Base-by-base conservation (phyloP, 2,797 vertebrate genomes). In the Pitangus sulphuratus region DNA sequence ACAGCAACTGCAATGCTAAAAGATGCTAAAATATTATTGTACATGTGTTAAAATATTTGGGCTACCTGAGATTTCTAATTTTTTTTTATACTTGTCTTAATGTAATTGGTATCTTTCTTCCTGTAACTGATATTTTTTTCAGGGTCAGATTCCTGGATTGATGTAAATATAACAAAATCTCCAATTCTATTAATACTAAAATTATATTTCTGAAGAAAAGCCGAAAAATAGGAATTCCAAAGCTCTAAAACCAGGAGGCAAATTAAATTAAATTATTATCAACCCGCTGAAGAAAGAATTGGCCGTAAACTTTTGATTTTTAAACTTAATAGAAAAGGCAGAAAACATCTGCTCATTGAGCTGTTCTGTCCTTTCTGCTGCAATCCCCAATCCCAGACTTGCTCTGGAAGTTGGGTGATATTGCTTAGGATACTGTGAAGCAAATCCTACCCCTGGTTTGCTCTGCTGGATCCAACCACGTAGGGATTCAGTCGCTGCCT, bases 401-500 rank as follows among this genome's bases (percentile, higher is more conserved):
- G 7, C 15, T 7, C 15, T 54, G 58, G 76, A 12, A 54, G 51
- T 14, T 4, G 13, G 13, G 44, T 4, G 69, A 6, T 60, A 0
- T 5, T 18, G 3, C 35, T 68, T 1, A 1, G 66, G 78, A 3
- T 44, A 3, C 18, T 0, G 2, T 2, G 60, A 21, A 50, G 57
- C 17, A 53, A 33, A 58, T 4, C 2, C 19, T 16, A 35, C 15
- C 4, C 1, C 70, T 21, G 2, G 7, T n/a, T 53, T 13, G 48
- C 72, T 74, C 40, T 12, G 68, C 90, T 26, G 1, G 19, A 11
- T 35, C 33, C 5, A 7, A 4, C 19, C 18, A 28, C 2, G 0
- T 0, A 1, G 33, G 56, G 45, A 1, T 39, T 30, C 3, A 0
- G 8, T 37, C 0, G 0, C 42, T 39, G 44, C 66, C 60, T 35